Evolutionary conservation across 2,888 invertebrate genomes (phyloP).

Genomic region (Drosophila crucigera): DNA sequence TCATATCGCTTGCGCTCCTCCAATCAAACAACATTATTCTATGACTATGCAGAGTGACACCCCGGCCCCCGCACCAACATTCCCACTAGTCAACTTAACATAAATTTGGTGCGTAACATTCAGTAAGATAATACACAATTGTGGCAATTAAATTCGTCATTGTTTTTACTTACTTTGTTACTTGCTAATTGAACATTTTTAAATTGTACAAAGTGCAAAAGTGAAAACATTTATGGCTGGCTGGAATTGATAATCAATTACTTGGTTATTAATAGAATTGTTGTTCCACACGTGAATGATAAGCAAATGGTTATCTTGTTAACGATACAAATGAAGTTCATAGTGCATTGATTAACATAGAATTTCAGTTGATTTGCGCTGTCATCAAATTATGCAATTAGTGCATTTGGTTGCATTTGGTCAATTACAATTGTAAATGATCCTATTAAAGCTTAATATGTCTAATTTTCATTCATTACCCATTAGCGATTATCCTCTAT

Average conservation of each 20-base stretch:
- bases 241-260: conserved; percentile 5
- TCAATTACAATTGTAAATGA: conserved; percentile 23
- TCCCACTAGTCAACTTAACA: background rate
- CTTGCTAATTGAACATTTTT: conserved; percentile 7
- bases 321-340: conserved; percentile 3
- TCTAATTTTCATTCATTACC: conserved; percentile 25
- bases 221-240: conserved; percentile 13
- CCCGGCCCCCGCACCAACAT: background rate
- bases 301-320: conserved; percentile 19
- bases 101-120: background rate
- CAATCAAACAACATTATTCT: background rate
- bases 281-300: conserved; percentile 24
- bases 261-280: conserved; percentile 11
- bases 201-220: conserved; percentile 29
- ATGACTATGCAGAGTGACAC: background rate
- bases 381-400: conserved; percentile 18
- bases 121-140: background rate
- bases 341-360: conserved; percentile 7
- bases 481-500: conserved; percentile 2
- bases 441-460: conserved; percentile 17
- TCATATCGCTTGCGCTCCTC: conserved; percentile 19
- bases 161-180: background rate
- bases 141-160: background rate
- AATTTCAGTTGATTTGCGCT: background rate
- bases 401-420: conserved; percentile 1